Conservation (phyloP, 1,140 invertebrate species). For the Pristionchus pacificus region DNA sequence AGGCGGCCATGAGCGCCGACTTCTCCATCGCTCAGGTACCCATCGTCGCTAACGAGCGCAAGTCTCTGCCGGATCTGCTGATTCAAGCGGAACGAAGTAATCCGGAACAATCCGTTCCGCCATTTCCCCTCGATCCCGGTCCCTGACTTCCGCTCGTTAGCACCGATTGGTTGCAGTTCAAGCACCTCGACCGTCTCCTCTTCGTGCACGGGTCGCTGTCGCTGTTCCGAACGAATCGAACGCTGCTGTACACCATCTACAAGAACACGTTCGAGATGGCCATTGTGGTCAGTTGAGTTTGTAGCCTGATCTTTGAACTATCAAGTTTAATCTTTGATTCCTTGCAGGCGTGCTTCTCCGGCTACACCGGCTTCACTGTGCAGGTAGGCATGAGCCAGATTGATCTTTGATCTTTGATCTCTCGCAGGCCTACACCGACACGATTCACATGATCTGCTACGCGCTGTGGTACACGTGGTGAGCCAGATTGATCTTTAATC, state of each 20-base stretch:
- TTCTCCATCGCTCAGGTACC: constrained; percentile 73
- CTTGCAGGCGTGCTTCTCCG: constrained; percentile 81
- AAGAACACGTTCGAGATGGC: constrained; percentile 79
- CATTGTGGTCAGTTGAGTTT: constrained; percentile 72
- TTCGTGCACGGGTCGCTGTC: constrained; percentile 98
- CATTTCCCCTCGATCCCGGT: not conserved
- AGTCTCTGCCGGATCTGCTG: constrained; percentile 3
- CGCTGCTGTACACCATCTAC: constrained; percentile 98
- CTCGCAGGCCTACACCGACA: constrained; percentile 92
- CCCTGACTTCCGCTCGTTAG: not conserved
- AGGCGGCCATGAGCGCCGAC: constrained; percentile 94
- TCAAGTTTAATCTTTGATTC: too few relatives aligned
- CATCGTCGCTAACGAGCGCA: not conserved
- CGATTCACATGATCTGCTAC: constrained; percentile 92
- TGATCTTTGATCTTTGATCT: too few relatives aligned
- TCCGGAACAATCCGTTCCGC: not conserved
- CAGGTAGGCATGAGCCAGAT: too few relatives aligned
- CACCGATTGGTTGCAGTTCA: constrained; percentile 70
- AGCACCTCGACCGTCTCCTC: constrained; percentile 66
- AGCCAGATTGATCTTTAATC: constrained; percentile 2
- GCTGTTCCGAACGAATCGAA: constrained; percentile 89
- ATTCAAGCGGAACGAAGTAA: not conserved
- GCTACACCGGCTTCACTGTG: constrained; percentile 93
- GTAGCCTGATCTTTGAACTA: constrained; percentile 85
- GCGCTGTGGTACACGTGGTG: constrained; percentile 84